phyloP scores from a whole-genome alignment of 2,113 vertebrate genomes.

The Motacilla alba region DNA sequence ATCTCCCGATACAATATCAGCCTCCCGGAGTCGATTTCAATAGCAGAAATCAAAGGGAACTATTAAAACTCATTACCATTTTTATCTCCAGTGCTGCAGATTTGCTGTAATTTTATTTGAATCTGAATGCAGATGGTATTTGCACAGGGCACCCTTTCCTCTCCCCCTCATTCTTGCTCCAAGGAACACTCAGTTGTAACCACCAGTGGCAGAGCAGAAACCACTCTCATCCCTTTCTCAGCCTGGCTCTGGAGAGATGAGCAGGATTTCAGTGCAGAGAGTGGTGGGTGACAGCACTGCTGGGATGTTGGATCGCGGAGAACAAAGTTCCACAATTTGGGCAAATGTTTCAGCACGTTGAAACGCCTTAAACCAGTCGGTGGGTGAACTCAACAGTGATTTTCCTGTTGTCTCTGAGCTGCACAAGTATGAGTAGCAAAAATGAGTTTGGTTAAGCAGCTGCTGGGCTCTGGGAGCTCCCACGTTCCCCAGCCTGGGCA shows the following conservation, averaged over 20 bases:
- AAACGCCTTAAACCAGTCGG: neutral
- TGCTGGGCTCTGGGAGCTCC: neutral
- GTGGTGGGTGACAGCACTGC: accelerated
- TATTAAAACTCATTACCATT: conserved; percentile 58
- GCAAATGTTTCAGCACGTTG: accelerated
- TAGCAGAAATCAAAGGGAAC: conserved; percentile 18
- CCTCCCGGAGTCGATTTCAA: neutral
- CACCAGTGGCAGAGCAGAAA: neutral
- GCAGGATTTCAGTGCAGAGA: neutral
- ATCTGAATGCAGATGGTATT: conserved; percentile 2
- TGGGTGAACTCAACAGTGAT: accelerated
- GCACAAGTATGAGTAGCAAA: neutral
- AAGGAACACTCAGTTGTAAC: neutral
- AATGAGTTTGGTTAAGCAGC: neutral
- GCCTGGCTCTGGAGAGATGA: neutral
- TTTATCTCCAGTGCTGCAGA: conserved; percentile 52
- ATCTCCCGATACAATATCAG: neutral
- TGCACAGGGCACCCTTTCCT: neutral
- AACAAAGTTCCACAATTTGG: neutral
- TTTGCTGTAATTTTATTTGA: neutral
- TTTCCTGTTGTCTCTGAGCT: neutral
- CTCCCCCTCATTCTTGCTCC: neutral
- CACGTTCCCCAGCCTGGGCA: neutral
- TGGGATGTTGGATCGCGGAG: neutral
- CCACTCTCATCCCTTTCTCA: neutral